A percentile compares a stretch with the other conserved stretches of the same genome.
These are phyloP conservation scores for Aurelia sp. DNA, from an alignment of 30 jellyfish, hydroid and myxozoan species.

Conservation along the genomic window DNA sequence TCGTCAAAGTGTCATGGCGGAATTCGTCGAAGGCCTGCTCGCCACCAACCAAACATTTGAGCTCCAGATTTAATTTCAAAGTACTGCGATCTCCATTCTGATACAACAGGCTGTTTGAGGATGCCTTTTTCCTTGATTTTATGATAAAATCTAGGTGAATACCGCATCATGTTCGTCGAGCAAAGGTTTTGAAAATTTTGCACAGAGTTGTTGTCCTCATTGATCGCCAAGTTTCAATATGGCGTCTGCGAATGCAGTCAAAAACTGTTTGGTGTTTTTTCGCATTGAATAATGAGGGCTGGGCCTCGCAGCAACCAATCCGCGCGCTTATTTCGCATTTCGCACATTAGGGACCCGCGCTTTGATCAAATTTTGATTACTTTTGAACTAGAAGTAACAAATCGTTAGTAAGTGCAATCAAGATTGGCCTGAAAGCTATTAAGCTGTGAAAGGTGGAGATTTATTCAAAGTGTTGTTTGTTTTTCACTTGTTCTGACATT, in stretches of 20 bases:
- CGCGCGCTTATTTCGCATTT: no score
- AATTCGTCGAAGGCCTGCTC: conserved; percentile 41
- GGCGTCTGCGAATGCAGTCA: conserved; percentile 36
- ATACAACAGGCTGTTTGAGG: conserved; percentile 5
- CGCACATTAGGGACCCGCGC: no score
- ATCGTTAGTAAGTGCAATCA: no score
- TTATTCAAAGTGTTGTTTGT: no score
- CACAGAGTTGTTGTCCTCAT: background rate
- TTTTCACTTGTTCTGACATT: no score
- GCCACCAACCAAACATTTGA: conserved; percentile 27
- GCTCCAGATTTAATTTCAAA: conserved; percentile 2
- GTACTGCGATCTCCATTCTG: conserved; percentile 3
- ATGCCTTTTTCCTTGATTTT: background rate
- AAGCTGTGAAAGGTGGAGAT: no score
- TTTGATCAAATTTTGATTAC: no score
- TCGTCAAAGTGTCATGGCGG: conserved; percentile 60
- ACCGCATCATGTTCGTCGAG: background rate
- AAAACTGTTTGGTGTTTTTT: conserved; percentile 5
- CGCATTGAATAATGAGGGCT: conserved; percentile 12
- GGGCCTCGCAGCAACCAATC: conserved; percentile 67
- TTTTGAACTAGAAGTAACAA: no score
- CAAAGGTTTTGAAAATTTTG: background rate
- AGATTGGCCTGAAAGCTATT: no score
- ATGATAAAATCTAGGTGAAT: background rate
- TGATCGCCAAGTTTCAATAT: conserved; percentile 46